Base-by-base conservation (phyloP, 2,888 invertebrate species). In the Mayetiola destructor region DNA sequence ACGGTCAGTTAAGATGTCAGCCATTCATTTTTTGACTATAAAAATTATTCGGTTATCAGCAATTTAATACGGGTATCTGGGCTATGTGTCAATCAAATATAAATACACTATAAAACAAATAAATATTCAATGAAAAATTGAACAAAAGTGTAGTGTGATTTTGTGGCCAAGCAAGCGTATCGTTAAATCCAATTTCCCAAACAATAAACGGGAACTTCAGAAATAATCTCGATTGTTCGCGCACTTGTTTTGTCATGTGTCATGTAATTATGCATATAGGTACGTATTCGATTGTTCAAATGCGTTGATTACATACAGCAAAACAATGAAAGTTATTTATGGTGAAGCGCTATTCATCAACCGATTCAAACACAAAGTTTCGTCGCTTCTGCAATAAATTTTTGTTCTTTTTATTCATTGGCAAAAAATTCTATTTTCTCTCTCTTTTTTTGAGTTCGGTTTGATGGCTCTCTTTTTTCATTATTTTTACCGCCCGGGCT, bases 181-280 rank as follows among this genome's bases (percentile, higher is more conserved):
- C 48, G 27, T n/a, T 48, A 20, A 48, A 27, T 48, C 27, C 16
- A 39, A 48, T n/a, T n/a, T 8, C 48, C 27, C 23, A 2, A 27
- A 48, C 27, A 48, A 48, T 27, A n/a, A n/a, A n/a, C n/a, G 48
- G 27, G 27, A 14, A 27, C 48, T 27, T 27, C 48, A 48, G 23
- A 48, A 48, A 48, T 48, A 27, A 48, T 27, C 16, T 27, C n/a
- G 29, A 48, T 48, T 48, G 48, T 48, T 48, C 27, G 23, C 48
- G 48, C 48, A 27, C 48, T 48, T 27, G n/a, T n/a, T n/a, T n/a
- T 27, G 27, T 48, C 48, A 48, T 48, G 48, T 48, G 48, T 27
- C 48, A 27, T 10, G 48, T 27, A 48, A 48, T 48, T 48, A 27
- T 48, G 27, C 27, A n/a, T 48, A 48, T 27, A 48, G 14, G n/a